Evolutionary conservation across 2,797 vertebrate species (phyloP).

Genomic region (Girardinus metallicus): DNA sequence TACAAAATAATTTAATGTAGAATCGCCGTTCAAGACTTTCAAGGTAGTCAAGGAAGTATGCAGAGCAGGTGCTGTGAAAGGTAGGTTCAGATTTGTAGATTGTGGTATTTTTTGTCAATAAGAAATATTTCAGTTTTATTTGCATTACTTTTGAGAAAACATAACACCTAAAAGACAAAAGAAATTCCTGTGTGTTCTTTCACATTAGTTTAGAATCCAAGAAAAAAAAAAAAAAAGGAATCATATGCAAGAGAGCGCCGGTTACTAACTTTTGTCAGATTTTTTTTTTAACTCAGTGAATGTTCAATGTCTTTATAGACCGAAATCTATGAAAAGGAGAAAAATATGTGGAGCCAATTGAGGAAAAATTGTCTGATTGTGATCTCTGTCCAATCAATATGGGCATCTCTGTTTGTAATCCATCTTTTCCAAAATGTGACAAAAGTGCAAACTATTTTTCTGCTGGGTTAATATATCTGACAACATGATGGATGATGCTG

Average conservation of each 20-base stretch:
- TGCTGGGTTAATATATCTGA: not conserved
- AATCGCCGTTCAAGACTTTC: not conserved
- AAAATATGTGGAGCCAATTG: not conserved
- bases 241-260: not conserved
- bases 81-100: not conserved
- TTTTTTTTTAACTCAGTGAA: not conserved
- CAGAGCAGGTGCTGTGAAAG: not conserved
- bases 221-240: not conserved
- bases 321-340: not conserved
- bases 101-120: too few relatives aligned
- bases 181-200: not conserved
- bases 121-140: too few relatives aligned
- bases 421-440: not conserved
- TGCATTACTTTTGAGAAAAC: not conserved
- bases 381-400: not conserved
- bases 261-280: not conserved
- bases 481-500: not conserved
- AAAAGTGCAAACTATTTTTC: constrained; percentile 1
- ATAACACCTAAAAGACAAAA: not conserved
- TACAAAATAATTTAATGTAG: not conserved
- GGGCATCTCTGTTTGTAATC: not conserved
- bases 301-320: not conserved
- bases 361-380: not conserved
- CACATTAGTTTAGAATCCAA: not conserved
- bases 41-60: not conserved